phyloP scores from a whole-genome alignment of 2,797 vertebrate species.

The Hydrophis major region DNA sequence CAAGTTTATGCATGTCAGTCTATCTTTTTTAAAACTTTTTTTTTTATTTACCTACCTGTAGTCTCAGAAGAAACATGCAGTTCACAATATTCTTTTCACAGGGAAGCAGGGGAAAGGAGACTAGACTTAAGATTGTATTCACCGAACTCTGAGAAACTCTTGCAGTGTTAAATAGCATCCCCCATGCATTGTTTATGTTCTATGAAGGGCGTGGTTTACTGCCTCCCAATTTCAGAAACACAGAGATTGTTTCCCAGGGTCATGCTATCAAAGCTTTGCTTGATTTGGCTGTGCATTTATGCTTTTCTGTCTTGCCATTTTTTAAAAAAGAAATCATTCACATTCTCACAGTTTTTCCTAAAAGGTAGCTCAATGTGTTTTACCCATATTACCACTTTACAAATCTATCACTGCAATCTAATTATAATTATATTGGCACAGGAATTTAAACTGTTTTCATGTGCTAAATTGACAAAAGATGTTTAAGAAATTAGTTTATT shows the following conservation, averaged over 20 bases:
- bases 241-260: constrained; percentile 44
- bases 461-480: not conserved
- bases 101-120: not conserved
- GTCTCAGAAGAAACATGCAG: constrained; percentile 40
- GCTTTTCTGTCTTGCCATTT: constrained; percentile 14
- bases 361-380: not conserved
- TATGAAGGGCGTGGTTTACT: constrained; percentile 44
- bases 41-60: not conserved
- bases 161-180: constrained; percentile 33
- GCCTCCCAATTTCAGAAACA: constrained; percentile 44
- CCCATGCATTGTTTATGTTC: constrained; percentile 54
- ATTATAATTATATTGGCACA: not conserved
- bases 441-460: not conserved
- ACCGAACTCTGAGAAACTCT: constrained; percentile 55
- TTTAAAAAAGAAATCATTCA: constrained; percentile 5
- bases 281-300: constrained; percentile 44
- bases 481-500: not conserved
- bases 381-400: not conserved
- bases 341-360: constrained; percentile 28
- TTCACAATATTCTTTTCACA: constrained; percentile 40
- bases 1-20: not conserved
- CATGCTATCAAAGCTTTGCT: constrained; percentile 46
- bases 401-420: not conserved
- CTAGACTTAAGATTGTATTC: constrained; percentile 35
- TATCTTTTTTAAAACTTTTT: not conserved